Base-by-base conservation (phyloP, 2,113 vertebrate genomes). In the Tragelaphus scriptus region DNA sequence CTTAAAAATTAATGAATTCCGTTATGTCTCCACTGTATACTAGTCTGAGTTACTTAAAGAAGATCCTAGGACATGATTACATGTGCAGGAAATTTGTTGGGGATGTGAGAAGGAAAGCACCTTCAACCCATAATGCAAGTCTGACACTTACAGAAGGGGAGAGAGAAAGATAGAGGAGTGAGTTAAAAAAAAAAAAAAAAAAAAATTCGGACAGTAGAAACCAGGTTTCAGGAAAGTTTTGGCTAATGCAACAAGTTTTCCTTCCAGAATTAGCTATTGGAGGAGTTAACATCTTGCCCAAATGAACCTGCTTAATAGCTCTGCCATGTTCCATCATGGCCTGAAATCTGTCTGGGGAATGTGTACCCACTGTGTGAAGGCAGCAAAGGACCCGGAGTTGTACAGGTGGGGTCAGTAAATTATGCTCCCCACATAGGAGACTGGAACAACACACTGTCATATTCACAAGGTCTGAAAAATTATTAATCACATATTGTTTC, bases 371-470 rank as follows among this genome's bases (percentile, higher is more conserved):
- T 19, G 16, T 19, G 47, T 75, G 61, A 75, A 71, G 36, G 19
- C 30, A 84, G 2, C 2, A 5, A 82, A 2, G 26, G 2, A 10
- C 6, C 3, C 1, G 3, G 25, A 40, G 36, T 0, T 40, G 26
- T 59, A 19, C 0, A 55, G 1, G 5, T 23, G 12, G 7, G 65
- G 5, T 59, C 14, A 59, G 30, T 89, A 16, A 26, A 56, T 36
- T 23, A 47, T 59, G 21, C 4, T 7, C 25, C 56, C 21, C 40
- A 56, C 17, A 7, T 4, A 58, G 7, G 21, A 85, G 15, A 85
- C 12, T 30, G 25, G 5, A 75, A 19, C 8, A 63, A 49, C 15
- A 92, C 25, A 59, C 53, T 44, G 36, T 21, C 2, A 32, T 40
- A 15, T 44, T 21, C 14, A 85, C 25, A 58, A 53, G 16, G 21